phyloP scores from a whole-genome alignment of 2,797 vertebrate genomes.

The Stomatorhinus walkeri region DNA sequence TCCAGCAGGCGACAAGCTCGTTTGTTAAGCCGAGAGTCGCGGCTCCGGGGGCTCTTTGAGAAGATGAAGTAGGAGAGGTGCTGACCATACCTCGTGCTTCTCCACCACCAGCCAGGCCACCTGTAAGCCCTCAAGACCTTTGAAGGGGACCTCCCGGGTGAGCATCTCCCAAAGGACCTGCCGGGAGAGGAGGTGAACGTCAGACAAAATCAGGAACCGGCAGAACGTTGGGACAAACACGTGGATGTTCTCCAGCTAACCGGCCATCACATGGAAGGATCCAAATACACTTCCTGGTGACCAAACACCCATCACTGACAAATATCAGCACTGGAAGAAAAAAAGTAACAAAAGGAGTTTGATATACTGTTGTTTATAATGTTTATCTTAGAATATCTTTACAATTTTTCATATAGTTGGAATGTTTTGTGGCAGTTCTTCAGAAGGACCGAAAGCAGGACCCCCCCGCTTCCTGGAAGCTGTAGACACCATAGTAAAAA shows the following conservation, averaged over 20 bases:
- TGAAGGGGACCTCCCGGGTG: constrained; percentile 95
- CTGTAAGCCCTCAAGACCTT: constrained; percentile 97
- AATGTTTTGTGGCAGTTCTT: neutral
- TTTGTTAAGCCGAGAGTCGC: neutral
- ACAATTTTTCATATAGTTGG: neutral
- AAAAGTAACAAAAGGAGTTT: neutral
- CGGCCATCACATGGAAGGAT: neutral
- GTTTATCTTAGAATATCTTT: neutral
- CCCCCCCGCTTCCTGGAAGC: neutral
- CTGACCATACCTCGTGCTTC: constrained; percentile 84
- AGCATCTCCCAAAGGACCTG: constrained; percentile 99
- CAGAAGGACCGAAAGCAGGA: neutral
- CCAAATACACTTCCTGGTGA: neutral
- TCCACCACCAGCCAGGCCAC: constrained; percentile 99
- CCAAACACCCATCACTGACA: neutral
- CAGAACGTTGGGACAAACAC: neutral
- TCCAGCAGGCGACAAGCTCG: too few species aligned
- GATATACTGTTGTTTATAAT: neutral
- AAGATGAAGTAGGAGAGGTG: neutral
- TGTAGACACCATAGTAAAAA: neutral
- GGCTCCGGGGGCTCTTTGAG: neutral
- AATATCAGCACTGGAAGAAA: neutral
- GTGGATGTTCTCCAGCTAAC: neutral
- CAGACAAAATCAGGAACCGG: neutral
- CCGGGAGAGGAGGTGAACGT: neutral